These are phyloP conservation scores for Nyctibius grandis DNA, from an alignment of 2,797 vertebrate species.

Conservation along the genomic window DNA sequence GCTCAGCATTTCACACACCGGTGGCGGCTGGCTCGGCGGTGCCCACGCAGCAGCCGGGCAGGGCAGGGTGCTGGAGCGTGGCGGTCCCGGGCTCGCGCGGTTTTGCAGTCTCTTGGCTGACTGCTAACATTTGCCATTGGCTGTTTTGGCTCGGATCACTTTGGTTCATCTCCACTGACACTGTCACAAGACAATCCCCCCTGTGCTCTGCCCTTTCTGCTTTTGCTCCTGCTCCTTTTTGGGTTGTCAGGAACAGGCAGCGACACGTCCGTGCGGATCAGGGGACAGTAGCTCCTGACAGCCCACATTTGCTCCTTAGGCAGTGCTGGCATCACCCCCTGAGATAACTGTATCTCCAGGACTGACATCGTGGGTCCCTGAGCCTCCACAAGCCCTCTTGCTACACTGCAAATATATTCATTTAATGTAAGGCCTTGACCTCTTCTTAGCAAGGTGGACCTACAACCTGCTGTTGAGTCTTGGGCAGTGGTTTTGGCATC, in stretches of 20 bases:
- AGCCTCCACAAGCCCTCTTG: background rate
- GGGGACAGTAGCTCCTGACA: background rate
- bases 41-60: background rate
- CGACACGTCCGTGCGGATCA: fast-evolving
- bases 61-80: background rate
- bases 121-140: background rate
- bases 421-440: background rate
- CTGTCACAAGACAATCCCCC: background rate
- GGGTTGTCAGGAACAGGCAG: background rate
- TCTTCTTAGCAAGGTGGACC: background rate
- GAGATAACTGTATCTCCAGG: background rate
- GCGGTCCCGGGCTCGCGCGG: fast-evolving
- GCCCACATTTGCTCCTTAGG: background rate
- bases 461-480: background rate
- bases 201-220: background rate
- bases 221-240: background rate
- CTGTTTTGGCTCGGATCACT: background rate
- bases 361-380: background rate
- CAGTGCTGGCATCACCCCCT: background rate
- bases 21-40: background rate
- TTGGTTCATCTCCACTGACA: background rate
- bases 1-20: background rate
- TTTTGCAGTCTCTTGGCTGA: background rate
- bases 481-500: background rate
- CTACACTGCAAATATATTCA: background rate